Conservation (phyloP, 2,888 invertebrate genomes). For the Tetragonula carbonaria region DNA sequence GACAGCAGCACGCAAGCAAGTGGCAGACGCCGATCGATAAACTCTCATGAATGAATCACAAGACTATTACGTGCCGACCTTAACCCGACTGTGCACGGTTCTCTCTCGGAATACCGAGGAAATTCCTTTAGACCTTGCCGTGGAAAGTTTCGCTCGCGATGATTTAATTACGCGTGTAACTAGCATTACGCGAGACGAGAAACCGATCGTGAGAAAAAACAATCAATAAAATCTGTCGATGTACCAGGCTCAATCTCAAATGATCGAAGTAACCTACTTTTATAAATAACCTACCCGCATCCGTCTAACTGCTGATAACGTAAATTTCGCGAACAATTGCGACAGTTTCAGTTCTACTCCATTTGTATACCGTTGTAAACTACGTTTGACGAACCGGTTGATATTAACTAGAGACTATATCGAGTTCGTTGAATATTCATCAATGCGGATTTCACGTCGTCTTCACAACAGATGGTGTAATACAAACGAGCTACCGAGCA, state of each 20-base stretch:
- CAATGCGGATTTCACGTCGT: slow-evolving; percentile 31
- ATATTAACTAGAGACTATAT: slow-evolving; percentile 3
- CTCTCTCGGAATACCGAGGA: neutral
- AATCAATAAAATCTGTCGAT: too few relatives aligned
- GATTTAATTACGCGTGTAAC: neutral
- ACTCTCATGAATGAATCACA: slow-evolving; percentile 63
- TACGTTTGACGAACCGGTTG: neutral
- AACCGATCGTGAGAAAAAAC: neutral
- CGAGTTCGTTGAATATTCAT: slow-evolving; percentile 41
- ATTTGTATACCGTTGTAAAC: neutral
- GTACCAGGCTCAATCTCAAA: neutral
- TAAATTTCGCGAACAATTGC: neutral
- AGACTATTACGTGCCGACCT: slow-evolving; percentile 44
- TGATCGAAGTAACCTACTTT: neutral
- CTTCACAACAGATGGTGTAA: neutral
- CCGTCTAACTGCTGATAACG: neutral
- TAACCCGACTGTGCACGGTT: slow-evolving; percentile 35
- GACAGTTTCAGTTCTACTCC: neutral
- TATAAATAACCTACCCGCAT: neutral
- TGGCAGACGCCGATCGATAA: slow-evolving; percentile 49
- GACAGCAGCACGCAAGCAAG: slow-evolving; percentile 20
- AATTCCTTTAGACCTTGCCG: neutral
- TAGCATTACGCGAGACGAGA: neutral
- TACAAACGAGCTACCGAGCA: neutral
- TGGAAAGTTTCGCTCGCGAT: neutral